Conservation (phyloP, 2,113 vertebrate genomes). For the Apaloderma vittatum region DNA sequence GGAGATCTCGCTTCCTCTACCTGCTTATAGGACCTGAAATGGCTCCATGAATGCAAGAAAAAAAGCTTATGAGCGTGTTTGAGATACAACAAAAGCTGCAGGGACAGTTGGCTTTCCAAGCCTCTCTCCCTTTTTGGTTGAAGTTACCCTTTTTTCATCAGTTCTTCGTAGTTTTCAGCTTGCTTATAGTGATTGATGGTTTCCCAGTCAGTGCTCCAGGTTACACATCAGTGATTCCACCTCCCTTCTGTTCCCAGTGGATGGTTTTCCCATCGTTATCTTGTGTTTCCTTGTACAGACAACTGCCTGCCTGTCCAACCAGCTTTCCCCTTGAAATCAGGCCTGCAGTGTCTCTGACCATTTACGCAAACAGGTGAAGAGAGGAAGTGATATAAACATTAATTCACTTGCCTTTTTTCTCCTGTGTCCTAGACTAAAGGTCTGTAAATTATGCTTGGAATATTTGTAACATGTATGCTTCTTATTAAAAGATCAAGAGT, state of each 20-base stretch:
- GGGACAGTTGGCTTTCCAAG: not conserved
- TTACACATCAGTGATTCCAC: not conserved
- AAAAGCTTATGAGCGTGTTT: not conserved
- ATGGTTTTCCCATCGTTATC: not conserved
- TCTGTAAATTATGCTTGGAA: not conserved
- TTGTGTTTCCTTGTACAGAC: not conserved
- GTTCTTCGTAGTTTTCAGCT: not conserved
- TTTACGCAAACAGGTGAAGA: not conserved
- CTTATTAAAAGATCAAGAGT: not conserved
- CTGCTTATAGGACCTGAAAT: not conserved
- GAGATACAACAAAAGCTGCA: not conserved
- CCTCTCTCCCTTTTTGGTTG: not conserved
- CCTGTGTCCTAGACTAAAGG: not conserved
- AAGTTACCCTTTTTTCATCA: not conserved
- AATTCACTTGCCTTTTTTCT: not conserved
- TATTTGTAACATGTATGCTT: not conserved
- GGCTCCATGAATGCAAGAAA: not conserved
- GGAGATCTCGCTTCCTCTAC: not conserved
- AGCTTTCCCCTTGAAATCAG: not conserved
- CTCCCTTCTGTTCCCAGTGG: not conserved
- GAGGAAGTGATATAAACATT: not conserved
- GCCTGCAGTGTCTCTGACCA: not conserved
- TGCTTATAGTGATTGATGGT: not conserved
- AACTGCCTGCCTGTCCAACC: not conserved
- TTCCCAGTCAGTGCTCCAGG: not conserved